These are phyloP conservation scores for Eupsittula cactorum DNA, from an alignment of 2,113 vertebrate species.

Conservation along the genomic window DNA sequence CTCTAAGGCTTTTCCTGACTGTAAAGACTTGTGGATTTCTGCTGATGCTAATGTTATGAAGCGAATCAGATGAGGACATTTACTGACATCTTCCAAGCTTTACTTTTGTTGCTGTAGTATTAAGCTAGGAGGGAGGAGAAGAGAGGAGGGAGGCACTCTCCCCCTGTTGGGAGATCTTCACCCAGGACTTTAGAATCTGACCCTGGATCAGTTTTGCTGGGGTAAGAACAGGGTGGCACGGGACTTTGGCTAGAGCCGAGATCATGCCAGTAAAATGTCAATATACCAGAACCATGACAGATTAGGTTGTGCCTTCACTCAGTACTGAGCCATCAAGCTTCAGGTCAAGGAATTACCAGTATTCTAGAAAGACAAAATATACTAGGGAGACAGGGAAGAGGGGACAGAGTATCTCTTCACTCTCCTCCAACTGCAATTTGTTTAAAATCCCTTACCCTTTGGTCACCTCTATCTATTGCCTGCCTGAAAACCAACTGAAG, in stretches of 20 bases:
- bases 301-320: not conserved
- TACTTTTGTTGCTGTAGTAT: not conserved
- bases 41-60: not conserved
- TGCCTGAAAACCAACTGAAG: not conserved
- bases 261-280: not conserved
- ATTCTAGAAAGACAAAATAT: not conserved
- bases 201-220: not conserved
- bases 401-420: not conserved
- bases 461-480: not conserved
- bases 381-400: not conserved
- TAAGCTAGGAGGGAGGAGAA: not conserved
- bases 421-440: not conserved
- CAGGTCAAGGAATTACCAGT: not conserved
- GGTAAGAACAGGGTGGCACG: not conserved
- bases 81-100: not conserved
- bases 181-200: conserved; percentile 5
- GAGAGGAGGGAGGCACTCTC: not conserved
- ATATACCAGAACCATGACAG: not conserved
- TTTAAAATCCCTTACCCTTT: not conserved
- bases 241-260: conserved; percentile 29
- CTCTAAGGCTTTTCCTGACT: not conserved
- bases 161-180: not conserved
- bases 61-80: not conserved
- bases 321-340: not conserved
- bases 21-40: not conserved